Evolutionary conservation across 2,888 invertebrate genomes (phyloP), one percentile per base, ranked within the genome.

Genomic region (Latheticus oryzae): DNA sequence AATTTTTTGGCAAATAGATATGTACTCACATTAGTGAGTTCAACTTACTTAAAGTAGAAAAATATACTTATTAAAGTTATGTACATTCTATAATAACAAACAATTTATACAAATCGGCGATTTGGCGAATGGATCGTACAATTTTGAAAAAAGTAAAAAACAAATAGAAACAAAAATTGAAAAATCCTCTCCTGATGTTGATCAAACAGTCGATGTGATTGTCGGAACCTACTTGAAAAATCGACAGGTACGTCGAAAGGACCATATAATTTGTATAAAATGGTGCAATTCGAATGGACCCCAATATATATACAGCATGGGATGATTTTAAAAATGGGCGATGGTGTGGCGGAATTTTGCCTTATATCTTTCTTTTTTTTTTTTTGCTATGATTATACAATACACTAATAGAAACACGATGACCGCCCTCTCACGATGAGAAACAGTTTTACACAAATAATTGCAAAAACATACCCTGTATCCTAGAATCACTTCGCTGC

Each of bases 381-480:
- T n/a, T n/a, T n/a, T n/a, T n/a, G n/a, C 63, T 63, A 62, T 63
- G 62, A 66, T n/a, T n/a, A 64, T 64, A 61, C 64, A 69, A n/a
- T 67, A 67, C 61, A 68, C 66, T 62, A 67, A 65, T 67, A 70
- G 66, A 70, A 73, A 73, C 68, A 73, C 72, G 69, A 68, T 67
- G 70, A 66, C 72, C 73, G 72, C 71, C 71, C 69, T 72, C 72
- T 70, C 68, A 72, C 70, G 73, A 75, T 74, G 74, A 76, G 73
- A 75, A 74, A 74, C 73, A 73, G 68, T 71, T n/a, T n/a, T 85
- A 86, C 84, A 85, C 85, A 89, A 88, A 89, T 88, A 90, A 90
- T 89, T 89, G 90, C 89, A 90, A 91, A 83, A 90, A 89, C 90
- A 89, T 91, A 91, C 91, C 91, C 91, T 91, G 91, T 91, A 90